A percentile compares a stretch with the other conserved stretches of the same genome.
These are phyloP conservation scores for Dasypus novemcinctus DNA, from an alignment of 2,113 vertebrate genomes.

Conservation along the genomic window DNA sequence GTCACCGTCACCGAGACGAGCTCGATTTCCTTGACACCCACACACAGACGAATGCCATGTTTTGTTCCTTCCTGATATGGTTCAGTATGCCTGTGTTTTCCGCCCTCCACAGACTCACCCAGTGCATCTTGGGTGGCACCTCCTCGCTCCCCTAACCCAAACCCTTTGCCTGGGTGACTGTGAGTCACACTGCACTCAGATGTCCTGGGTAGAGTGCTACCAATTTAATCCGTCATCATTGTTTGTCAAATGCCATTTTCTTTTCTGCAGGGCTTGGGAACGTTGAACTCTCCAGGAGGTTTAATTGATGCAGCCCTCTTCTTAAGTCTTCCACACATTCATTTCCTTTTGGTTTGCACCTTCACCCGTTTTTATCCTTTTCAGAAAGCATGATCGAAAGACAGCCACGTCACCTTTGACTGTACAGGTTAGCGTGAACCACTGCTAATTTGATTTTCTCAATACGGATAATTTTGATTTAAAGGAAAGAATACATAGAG, in stretches of 20 bases:
- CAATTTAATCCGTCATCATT: background rate
- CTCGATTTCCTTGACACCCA: background rate
- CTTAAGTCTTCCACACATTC: background rate
- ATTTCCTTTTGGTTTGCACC: background rate
- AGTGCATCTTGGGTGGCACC: background rate
- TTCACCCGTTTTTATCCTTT: too few relatives aligned
- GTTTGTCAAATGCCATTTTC: background rate
- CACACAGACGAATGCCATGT: background rate
- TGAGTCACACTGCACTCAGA: background rate
- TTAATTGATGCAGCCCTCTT: background rate
- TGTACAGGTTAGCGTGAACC: background rate
- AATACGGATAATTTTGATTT: background rate
- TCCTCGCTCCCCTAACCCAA: background rate
- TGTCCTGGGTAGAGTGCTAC: background rate
- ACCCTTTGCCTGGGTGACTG: background rate
- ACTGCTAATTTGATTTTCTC: background rate
- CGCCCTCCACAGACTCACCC: too few relatives aligned
- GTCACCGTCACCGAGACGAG: background rate
- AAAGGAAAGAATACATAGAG: background rate
- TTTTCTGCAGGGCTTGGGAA: background rate
- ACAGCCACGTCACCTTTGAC: fast-evolving
- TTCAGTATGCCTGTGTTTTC: background rate
- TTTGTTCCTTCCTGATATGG: background rate
- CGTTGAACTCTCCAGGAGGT: background rate
- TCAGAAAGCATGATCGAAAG: background rate